A percentile compares a stretch with the other conserved stretches of the same genome.
Evolutionary conservation across 92 coral and sea anemone genomes (phyloP).

Genomic region (Phenganax marumi): DNA sequence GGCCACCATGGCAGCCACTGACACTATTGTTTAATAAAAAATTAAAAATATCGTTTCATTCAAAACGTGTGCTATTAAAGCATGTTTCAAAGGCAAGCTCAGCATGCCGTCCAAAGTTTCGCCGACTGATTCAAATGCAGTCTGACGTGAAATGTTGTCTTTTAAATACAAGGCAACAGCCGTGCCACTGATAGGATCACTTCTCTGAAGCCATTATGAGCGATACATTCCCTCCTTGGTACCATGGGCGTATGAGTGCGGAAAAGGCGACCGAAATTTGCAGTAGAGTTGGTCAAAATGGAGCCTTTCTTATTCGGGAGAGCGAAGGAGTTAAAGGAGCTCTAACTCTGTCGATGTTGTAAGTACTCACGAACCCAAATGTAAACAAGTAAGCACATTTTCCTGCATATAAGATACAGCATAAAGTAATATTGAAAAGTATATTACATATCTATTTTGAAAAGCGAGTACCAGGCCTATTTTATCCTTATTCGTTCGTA

Average conservation of each 20-base stretch:
- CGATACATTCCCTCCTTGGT: slow-evolving; percentile 24
- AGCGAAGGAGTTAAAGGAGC: slow-evolving; percentile 17
- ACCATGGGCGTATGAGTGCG: slow-evolving; percentile 26
- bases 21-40: not conserved
- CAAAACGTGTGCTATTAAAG: not conserved
- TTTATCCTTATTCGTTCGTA: too few species aligned
- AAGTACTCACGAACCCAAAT: slow-evolving; percentile 4
- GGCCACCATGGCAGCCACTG: too few species aligned
- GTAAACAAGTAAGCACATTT: not conserved
- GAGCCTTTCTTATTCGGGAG: slow-evolving; percentile 39
- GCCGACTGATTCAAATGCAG: slow-evolving; percentile 5
- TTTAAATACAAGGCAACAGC: not conserved
- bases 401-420: too few species aligned
- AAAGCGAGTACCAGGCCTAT: too few species aligned
- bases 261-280: slow-evolving; percentile 27
- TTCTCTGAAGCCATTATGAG: not conserved
- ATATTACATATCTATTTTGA: too few species aligned
- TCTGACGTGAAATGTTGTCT: too few species aligned
- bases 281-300: slow-evolving; percentile 29
- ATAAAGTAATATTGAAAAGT: too few species aligned
- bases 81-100: not conserved
- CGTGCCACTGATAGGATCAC: not conserved
- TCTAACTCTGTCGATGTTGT: slow-evolving; percentile 30
- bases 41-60: not conserved
- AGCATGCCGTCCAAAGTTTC: slow-evolving; percentile 5